Percentiles rank a stretch among this genome's conserved stretches.
Evolutionary conservation across 37 sponge, comb jelly and placozoan genomes (phyloP).

Genomic region (Beroe forskalii): DNA sequence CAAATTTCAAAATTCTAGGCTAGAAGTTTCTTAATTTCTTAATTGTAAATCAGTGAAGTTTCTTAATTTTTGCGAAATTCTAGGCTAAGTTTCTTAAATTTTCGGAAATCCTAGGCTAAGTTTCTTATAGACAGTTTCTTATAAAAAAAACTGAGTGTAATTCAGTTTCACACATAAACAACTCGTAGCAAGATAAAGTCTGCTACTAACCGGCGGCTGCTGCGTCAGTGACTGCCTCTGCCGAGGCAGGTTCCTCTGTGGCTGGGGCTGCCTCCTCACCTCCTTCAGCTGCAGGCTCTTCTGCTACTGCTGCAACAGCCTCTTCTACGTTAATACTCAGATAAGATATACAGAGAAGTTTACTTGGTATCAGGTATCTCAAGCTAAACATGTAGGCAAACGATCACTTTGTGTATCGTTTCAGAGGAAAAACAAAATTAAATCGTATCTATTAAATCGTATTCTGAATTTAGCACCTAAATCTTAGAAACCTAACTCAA

Average conservation of each 20-base stretch:
- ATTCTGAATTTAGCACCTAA: no score
- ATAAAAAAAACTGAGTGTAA: no score
- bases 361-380: background rate
- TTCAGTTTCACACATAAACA: background rate
- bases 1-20: no score
- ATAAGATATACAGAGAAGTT: no score
- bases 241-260: background rate
- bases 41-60: no score
- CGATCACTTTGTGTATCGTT: background rate
- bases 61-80: no score
- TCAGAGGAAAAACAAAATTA: background rate
- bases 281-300: background rate
- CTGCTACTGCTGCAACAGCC: background rate
- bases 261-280: slow-evolving; percentile 14
- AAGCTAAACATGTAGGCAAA: background rate
- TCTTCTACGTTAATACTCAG: background rate
- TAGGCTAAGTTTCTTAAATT: no score
- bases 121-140: no score
- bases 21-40: no score
- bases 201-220: background rate
- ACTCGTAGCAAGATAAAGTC: background rate
- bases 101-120: no score
- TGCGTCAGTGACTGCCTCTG: background rate
- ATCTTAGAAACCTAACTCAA: no score
- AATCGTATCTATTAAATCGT: background rate